Conservation (phyloP, 2,888 invertebrate genomes). For the Mactromeris polynyma region DNA sequence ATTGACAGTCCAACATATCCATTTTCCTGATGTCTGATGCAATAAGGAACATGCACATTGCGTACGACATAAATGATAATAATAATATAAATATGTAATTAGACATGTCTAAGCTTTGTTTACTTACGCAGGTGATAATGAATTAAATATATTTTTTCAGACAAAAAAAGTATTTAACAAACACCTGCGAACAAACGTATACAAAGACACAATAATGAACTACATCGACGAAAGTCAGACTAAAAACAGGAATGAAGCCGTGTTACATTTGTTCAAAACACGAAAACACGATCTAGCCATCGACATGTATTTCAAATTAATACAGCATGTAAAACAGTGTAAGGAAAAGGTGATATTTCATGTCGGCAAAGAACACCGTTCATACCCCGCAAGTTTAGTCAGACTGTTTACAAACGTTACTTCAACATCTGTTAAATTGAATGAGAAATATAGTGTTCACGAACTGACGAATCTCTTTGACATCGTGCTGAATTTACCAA, state of each 20-base stretch:
- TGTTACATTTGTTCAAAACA: constrained; percentile 9
- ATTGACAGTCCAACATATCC: no score
- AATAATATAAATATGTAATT: no score
- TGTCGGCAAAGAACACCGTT: background rate
- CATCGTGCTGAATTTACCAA: background rate
- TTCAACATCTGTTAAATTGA: background rate
- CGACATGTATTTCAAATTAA: constrained; percentile 5
- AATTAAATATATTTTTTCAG: no score
- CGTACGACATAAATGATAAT: no score
- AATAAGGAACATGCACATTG: no score
- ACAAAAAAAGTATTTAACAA: no score
- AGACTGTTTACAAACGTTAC: constrained; percentile 24
- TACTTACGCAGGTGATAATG: no score
- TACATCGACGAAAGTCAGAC: background rate
- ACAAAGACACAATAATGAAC: background rate
- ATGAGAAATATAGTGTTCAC: background rate
- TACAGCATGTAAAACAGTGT: background rate
- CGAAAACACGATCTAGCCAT: constrained; percentile 5
- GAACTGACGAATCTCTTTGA: constrained; percentile 18
- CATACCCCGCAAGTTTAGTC: constrained; percentile 18
- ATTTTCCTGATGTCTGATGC: no score
- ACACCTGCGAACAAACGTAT: no score
- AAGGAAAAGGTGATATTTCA: constrained; percentile 8
- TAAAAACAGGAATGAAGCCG: constrained; percentile 4
- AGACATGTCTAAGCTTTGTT: no score